Base-by-base conservation (phyloP, 1,140 invertebrate genomes). In the Zaprionus nigranus region DNA sequence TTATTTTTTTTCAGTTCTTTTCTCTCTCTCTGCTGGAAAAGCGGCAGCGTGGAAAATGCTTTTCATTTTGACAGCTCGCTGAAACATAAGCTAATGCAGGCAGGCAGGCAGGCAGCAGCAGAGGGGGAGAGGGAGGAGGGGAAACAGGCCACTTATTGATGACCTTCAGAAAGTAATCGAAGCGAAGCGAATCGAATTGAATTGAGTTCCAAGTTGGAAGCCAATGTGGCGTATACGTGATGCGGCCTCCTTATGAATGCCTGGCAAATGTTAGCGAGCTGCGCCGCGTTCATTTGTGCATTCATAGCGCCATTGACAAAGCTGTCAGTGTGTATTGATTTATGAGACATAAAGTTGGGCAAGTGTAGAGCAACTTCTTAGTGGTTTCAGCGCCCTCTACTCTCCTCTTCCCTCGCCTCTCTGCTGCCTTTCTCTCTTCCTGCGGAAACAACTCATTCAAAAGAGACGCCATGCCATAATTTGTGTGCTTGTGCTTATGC, bases 91-190 rank as follows among this genome's bases (percentile, higher is more conserved):
- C 72, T 75, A 75, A 75, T 75, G 72, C 59, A 62, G 26, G 38
- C 38, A 60, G 26, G 38, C 38, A 60, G 69, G 66, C 36, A 79
- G 53, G 70, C 36, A 62, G 73, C 7, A 30, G 28, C 28, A 81
- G 75, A 81, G 30, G 5, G 24, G 5, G 2, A 12, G 17, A 6
- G 24, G 5, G 17, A 0, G 36, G 20, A n/a, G n/a, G 17, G 11
- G 4, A 57, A n/a, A 20, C 9, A 5, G 24, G 12, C 84, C 85
- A 87, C 78, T 87, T 87, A 88, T 78, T 84, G 84, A 84, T 90
- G 85, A 90, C 85, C 84, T 87, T 60, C 61, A 74, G 62, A 62
- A 40, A 58, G 22, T 30, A 59, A 40, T 58, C 61, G 61, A 65
- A 65, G 63, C 59, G 62, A 34, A 49, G 74, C 73, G 67, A 81